Base-by-base conservation (phyloP, 2,113 vertebrate genomes). In the Eira barbara region DNA sequence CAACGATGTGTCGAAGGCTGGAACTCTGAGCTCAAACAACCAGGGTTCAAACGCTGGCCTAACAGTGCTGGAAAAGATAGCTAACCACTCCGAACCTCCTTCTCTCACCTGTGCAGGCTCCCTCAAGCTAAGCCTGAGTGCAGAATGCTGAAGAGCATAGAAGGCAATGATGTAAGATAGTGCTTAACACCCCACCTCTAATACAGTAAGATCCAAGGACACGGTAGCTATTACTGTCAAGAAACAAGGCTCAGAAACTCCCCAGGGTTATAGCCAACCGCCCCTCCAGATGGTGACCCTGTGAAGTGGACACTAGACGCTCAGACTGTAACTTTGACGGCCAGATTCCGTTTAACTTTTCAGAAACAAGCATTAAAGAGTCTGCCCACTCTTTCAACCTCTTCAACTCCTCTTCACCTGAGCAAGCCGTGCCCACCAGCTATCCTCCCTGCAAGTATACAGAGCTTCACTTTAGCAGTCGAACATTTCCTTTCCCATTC, bases 271-370 rank as follows among this genome's bases (percentile, higher is more conserved):
- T 3, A 69, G 84, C 20, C 94, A 92, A 92, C 2, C 59, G 39
- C 25, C 21, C 63, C 71, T 94, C 87, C 71, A 94, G 76, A 85
- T 88, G 81, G 80, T 73, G 67, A 90, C 95, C 79, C 59, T 34
- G 4, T 86, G 80, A 80, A 1, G 2, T 57, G 25, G 34, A 13
- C 15, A 45, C 27, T 81, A 21, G 27, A 82, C 6, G 27, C n/a
- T 85, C 73, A 65, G 8, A 87, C 8, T 78, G 55, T 9, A 18
- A 29, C 2, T 73, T 18, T 81, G 18, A 36, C 39, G 78, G 79
- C 52, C 76, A 86, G 88, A 39, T 65, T 61, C 65, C 10, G 34
- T 47, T 93, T 92, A 57, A 67, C 7, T 55, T 36, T 57, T 45
- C 57, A 71, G 63, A 73, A 90, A 49, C 1, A 34, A n/a, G 61